Evolutionary conservation across 2,113 vertebrate genomes (phyloP).

Genomic region (Ptychochromis oligacanthus): DNA sequence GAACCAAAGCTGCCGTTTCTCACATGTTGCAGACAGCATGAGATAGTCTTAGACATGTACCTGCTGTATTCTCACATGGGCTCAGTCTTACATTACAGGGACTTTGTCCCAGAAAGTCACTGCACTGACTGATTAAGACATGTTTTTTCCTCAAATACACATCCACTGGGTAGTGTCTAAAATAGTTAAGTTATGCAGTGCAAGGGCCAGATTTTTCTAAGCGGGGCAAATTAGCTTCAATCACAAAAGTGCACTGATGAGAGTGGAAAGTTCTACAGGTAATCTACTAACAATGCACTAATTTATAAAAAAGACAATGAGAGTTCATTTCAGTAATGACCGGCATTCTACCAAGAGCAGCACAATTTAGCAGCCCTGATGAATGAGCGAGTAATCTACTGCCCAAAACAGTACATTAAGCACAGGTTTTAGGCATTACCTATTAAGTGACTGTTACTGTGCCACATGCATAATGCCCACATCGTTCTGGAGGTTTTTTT

Average conservation of each 20-base stretch:
- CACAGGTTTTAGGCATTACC: neutral
- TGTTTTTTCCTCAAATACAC: neutral
- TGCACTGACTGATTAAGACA: neutral
- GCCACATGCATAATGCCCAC: neutral
- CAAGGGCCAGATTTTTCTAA: too few species aligned
- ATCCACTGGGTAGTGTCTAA: neutral
- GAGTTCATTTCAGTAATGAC: too few species aligned
- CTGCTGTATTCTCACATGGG: neutral
- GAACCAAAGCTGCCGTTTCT: constrained; percentile 18
- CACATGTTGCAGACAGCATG: neutral
- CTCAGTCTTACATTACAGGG: neutral
- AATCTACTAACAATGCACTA: neutral
- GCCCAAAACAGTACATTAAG: neutral
- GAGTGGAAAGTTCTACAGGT: neutral
- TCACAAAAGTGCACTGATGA: too few species aligned
- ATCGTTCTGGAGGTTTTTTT: neutral
- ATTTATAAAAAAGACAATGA: too few species aligned
- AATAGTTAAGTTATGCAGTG: neutral
- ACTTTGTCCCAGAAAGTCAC: neutral
- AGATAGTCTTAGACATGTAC: neutral
- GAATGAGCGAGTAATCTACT: neutral
- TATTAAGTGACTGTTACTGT: neutral
- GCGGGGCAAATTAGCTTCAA: too few species aligned
- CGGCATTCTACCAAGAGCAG: neutral
- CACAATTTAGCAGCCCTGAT: neutral